These are phyloP conservation scores for Acanthisitta chloris DNA, from an alignment of 2,113 vertebrate species.

Conservation along the genomic window DNA sequence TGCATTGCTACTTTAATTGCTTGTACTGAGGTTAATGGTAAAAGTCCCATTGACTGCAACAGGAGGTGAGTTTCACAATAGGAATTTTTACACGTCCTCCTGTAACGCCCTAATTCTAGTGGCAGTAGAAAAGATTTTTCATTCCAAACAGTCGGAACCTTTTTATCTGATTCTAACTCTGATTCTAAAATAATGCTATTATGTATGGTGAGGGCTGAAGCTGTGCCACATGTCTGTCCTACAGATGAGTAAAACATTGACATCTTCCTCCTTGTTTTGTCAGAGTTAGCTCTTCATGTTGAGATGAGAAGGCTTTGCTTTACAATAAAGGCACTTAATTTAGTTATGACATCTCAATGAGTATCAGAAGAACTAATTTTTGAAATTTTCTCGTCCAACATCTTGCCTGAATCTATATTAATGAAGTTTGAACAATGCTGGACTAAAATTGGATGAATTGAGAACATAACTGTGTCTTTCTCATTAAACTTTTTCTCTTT, in stretches of 20 bases:
- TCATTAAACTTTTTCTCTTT: background rate
- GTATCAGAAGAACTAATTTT: background rate
- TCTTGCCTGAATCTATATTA: background rate
- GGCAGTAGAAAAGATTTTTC: background rate
- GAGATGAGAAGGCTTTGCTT: background rate
- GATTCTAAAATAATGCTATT: background rate
- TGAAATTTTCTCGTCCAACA: background rate
- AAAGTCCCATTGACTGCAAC: background rate
- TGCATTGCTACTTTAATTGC: background rate
- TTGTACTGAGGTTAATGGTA: background rate
- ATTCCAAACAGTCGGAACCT: background rate
- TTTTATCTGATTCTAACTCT: background rate
- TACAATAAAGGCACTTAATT: background rate
- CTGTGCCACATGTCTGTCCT: background rate
- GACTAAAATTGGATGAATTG: background rate
- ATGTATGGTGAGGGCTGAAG: background rate
- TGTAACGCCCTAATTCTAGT: background rate
- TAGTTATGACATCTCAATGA: background rate
- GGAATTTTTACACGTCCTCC: background rate
- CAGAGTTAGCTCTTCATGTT: background rate
- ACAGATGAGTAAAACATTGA: background rate
- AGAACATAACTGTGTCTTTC: background rate
- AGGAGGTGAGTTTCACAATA: background rate
- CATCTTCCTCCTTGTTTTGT: background rate
- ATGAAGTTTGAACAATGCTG: background rate